A percentile compares a stretch with the other conserved stretches of the same genome.
phyloP scores from a whole-genome alignment of 2,797 vertebrate species.

The Pipistrellus nathusii region DNA sequence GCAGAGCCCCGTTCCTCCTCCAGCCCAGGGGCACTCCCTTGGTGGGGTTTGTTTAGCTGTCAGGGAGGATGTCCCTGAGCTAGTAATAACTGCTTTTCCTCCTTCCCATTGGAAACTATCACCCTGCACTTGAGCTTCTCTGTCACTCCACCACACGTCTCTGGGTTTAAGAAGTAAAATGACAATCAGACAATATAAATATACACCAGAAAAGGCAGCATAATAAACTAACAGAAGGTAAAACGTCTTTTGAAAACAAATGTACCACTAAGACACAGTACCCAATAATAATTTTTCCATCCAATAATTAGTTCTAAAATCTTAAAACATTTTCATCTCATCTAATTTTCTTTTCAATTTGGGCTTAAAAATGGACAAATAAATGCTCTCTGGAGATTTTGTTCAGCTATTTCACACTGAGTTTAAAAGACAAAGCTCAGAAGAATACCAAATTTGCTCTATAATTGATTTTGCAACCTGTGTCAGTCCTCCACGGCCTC shows the following conservation, averaged over 20 bases:
- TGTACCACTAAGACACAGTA: not conserved
- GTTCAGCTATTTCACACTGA: not conserved
- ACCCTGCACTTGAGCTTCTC: not conserved
- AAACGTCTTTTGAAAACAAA: not conserved
- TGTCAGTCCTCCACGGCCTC: not conserved
- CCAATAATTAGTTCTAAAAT: not conserved
- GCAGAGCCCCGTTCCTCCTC: not conserved
- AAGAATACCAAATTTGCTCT: not conserved
- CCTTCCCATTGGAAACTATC: not conserved
- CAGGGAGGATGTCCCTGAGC: not conserved
- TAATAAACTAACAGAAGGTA: not conserved
- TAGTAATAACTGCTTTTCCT: not conserved
- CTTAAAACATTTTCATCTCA: not conserved
- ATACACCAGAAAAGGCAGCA: not conserved
- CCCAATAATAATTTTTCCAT: not conserved
- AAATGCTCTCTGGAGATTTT: not conserved
- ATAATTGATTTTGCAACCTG: not conserved
- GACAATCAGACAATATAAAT: slow-evolving; percentile 68
- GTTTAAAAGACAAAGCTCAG: not conserved
- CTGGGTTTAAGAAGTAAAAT: not conserved
- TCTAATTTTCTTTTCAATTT: not conserved
- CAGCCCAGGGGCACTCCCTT: not conserved
- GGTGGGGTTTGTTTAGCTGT: not conserved
- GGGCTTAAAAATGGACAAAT: not conserved
- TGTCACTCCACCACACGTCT: not conserved